phyloP scores from a whole-genome alignment of 2,113 vertebrate genomes.

The Silurus glanis region DNA sequence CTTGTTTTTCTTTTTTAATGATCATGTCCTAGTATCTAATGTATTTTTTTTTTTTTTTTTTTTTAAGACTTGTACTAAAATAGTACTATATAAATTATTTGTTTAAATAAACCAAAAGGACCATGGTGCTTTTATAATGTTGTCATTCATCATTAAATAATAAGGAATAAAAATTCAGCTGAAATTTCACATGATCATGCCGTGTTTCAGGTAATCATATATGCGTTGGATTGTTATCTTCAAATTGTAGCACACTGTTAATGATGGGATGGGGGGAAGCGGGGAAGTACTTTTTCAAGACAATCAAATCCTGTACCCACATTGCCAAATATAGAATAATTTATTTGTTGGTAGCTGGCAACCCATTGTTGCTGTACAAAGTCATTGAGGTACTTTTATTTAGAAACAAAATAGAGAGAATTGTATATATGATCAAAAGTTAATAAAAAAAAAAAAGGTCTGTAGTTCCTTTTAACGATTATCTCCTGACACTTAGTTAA shows the following conservation, averaged over 20 bases:
- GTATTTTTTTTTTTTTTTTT: constrained; percentile 24
- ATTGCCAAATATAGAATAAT: constrained; percentile 73
- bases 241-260: not conserved
- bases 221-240: not conserved
- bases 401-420: constrained; percentile 41
- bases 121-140: not conserved
- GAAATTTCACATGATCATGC: not conserved
- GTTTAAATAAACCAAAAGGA: constrained; percentile 15
- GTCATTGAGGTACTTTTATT: constrained; percentile 54
- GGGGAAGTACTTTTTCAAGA: not conserved
- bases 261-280: not conserved
- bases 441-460: constrained; percentile 5
- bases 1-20: not conserved
- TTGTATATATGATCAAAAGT: constrained; percentile 17
- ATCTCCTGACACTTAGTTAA: constrained; percentile 20
- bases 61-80: too few species aligned
- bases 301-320: constrained; percentile 22
- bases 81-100: constrained; percentile 11
- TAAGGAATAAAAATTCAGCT: not conserved
- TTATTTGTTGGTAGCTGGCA: constrained; percentile 62
- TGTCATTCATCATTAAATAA: constrained; percentile 9
- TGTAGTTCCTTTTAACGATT: constrained; percentile 17
- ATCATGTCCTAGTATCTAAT: not conserved
- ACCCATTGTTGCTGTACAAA: constrained; percentile 63
- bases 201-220: not conserved